phyloP scores from a whole-genome alignment of 2,797 vertebrate genomes.

The Thripadectes ignobilis region DNA sequence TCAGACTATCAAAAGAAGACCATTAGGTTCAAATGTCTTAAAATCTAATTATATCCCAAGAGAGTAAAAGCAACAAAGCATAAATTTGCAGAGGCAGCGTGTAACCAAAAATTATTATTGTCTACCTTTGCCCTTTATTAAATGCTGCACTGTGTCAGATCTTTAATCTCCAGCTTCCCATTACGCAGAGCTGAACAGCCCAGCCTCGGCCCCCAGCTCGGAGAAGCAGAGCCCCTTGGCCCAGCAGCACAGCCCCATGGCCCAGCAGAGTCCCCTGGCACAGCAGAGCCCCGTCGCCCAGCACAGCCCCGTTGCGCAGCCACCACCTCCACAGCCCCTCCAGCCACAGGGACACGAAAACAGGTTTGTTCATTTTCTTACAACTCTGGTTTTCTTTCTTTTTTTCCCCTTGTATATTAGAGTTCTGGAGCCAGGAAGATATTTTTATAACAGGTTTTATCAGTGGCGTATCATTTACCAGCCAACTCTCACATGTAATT shows the following conservation, averaged over 20 bases:
- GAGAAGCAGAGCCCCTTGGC: constrained; percentile 97
- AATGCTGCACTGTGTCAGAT: not conserved
- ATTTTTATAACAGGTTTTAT: not conserved
- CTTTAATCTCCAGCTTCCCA: constrained; percentile 40
- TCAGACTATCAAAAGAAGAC: not conserved
- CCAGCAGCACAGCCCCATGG: constrained; percentile 88
- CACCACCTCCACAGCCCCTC: constrained; percentile 82
- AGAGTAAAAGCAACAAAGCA: not conserved
- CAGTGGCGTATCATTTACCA: not conserved
- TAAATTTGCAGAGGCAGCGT: not conserved
- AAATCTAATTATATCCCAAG: constrained; percentile 22
- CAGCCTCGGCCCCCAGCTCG: constrained; percentile 89
- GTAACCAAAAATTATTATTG: not conserved
- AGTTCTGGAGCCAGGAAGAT: not conserved
- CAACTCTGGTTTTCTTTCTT: not conserved
- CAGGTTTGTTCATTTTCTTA: constrained; percentile 76
- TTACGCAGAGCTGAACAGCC: constrained; percentile 87
- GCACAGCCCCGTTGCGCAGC: constrained; percentile 82
- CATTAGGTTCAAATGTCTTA: constrained; percentile 1
- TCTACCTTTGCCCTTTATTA: constrained; percentile 26
- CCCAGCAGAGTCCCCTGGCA: constrained; percentile 83
- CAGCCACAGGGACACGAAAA: constrained; percentile 91
- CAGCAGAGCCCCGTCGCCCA: constrained; percentile 79
- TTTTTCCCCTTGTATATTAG: not conserved
- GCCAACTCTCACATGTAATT: not conserved